Conservation (phyloP, 2,888 invertebrate genomes). For the Tipula confusa region DNA sequence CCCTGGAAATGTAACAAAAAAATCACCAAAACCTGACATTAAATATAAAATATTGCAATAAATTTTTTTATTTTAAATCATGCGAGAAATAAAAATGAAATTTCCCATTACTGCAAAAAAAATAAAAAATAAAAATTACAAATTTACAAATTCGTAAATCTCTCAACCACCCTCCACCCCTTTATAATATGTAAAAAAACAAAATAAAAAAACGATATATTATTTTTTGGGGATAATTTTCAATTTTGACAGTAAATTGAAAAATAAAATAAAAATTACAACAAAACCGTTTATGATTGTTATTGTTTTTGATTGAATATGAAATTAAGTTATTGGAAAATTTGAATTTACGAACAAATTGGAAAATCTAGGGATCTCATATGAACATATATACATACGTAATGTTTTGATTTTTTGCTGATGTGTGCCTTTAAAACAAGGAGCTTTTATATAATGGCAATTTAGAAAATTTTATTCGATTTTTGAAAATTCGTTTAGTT, state of each 20-base stretch:
- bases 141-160: neutral
- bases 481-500: too few relatives aligned
- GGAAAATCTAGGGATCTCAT: constrained; percentile 1
- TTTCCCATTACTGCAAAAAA: neutral
- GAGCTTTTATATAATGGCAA: too few relatives aligned
- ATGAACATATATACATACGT: neutral
- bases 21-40: neutral
- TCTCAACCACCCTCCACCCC: neutral
- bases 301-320: constrained; percentile 14
- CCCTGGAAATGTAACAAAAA: neutral
- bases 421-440: too few relatives aligned
- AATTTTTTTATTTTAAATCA: neutral
- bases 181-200: neutral
- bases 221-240: constrained; percentile 16
- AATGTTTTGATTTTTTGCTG: neutral
- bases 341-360: neutral
- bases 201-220: neutral
- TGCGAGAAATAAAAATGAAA: neutral
- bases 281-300: neutral
- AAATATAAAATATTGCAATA: constrained; percentile 12
- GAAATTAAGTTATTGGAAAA: neutral
- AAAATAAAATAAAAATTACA: constrained; percentile 25
- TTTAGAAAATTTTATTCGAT: too few relatives aligned
- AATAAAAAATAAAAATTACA: neutral
- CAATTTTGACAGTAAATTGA: constrained; percentile 14